Evolutionary conservation across 1,140 invertebrate species (phyloP).

Genomic region (Drepana arcuata): DNA sequence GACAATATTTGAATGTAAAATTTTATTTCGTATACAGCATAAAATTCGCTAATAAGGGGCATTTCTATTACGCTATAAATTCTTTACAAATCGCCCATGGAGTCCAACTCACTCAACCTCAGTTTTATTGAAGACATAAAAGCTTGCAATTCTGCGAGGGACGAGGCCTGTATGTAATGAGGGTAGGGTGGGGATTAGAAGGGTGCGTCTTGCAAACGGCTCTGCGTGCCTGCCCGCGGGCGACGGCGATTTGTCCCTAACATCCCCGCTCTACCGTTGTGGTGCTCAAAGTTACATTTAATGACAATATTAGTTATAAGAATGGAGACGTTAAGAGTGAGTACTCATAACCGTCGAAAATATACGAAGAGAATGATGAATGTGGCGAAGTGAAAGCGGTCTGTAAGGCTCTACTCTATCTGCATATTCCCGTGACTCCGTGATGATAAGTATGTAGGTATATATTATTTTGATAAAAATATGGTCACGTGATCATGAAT

Average conservation of each 20-base stretch:
- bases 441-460: no score
- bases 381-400: no score
- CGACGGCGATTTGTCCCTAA: conserved; percentile 56
- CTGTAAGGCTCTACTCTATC: no score
- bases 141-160: conserved; percentile 32
- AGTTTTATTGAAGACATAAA: conserved; percentile 65
- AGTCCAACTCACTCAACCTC: conserved; percentile 9
- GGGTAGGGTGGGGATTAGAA: conserved; percentile 40
- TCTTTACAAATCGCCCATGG: not conserved
- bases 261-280: conserved; percentile 38
- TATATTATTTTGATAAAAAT: no score
- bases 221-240: conserved; percentile 57
- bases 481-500: no score
- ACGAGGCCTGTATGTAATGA: conserved; percentile 62
- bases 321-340: no score
- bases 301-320: no score
- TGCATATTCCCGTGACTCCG: no score
- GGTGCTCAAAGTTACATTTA: conserved; percentile 30
- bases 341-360: no score
- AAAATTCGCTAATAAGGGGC: not conserved
- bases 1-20: not conserved
- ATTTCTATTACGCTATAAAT: not conserved
- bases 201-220: conserved; percentile 64
- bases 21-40: not conserved
- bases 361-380: no score